Evolutionary conservation across 2,797 vertebrate species (phyloP), one percentile per base, ranked within the genome.

Genomic region (Orestias chungarensis): DNA sequence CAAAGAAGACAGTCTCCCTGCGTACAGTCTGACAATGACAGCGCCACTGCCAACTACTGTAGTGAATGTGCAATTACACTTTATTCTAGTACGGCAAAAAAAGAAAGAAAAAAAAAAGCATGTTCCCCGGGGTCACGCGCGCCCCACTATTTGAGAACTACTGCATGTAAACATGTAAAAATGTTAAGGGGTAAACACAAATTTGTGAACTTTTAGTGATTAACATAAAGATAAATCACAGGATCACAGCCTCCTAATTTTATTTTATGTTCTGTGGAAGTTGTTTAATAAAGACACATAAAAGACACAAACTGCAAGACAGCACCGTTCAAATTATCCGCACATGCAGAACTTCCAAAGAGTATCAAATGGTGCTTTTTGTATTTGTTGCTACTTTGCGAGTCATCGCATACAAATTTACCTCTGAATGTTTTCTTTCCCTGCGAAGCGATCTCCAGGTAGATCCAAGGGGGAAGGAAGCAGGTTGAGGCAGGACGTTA

Each of bases 401-500:
- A 38, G 18, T 27, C 6, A 43, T 23, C 35, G 42, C 6, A 44
- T 1, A 9, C 3, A 38, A 25, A 42, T 65, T 80, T 94, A 99
- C 98, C 96, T 96, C 91, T 95, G 96, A 76, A 89, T 83, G 84
- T 87, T 80, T 83, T 97, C 91, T 84, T 95, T 96, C 57, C 95
- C 94, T 62, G 82, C 93, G 82, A 93, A 89, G 46, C 92, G 88
- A 70, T 98, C 96, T 74, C 75, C 83, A 1, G 93, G 64, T 0
- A 91, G 77, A 27, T 98, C 97, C 84, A 95, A 50, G 8, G 97
- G 96, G 5, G 95, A 94, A 9, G 94, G 95, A 1, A 96, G 94
- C 23, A 96, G 93, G 70, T 97, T 97, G 79, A 96, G 94, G 90
- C 96, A 97, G 0, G 97, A 98, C 44, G 96, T 94, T 59, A 99